These are phyloP conservation scores for Mimas tiliae DNA, from an alignment of 2,888 invertebrate genomes.

Conservation along the genomic window DNA sequence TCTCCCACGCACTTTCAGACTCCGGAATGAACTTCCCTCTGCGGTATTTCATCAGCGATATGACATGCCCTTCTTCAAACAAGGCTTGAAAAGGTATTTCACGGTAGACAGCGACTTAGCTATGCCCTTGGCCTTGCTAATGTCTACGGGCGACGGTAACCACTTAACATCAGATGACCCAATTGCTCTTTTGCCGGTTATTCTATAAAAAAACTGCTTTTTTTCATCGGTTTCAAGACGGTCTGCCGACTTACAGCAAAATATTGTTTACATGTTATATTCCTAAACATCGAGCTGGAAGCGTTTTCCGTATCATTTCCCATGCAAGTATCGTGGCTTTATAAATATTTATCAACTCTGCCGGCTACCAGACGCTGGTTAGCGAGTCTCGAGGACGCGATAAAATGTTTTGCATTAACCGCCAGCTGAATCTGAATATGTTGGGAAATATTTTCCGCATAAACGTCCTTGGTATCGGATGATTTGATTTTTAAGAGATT, in stretches of 20 bases:
- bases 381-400: constrained; percentile 32
- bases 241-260: background rate
- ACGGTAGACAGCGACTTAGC: too few relatives aligned
- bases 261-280: background rate
- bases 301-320: constrained; percentile 9
- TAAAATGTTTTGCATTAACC: constrained; percentile 36
- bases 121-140: too few relatives aligned
- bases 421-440: constrained; percentile 14
- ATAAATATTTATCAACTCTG: constrained; percentile 36
- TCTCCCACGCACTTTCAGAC: too few relatives aligned
- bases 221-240: too few relatives aligned
- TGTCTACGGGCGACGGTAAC: too few relatives aligned
- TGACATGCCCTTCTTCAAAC: too few relatives aligned
- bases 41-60: too few relatives aligned
- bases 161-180: too few relatives aligned
- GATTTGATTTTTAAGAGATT: constrained; percentile 1
- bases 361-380: constrained; percentile 25
- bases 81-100: too few relatives aligned
- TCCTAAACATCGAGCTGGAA: background rate
- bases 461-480: background rate
- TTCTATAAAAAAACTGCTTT: too few relatives aligned
- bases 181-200: too few relatives aligned
- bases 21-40: too few relatives aligned
- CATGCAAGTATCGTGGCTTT: constrained; percentile 26
- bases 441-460: background rate